Evolutionary conservation across 2,797 vertebrate genomes (phyloP).

Genomic region (Myoxocephalus aenaeus): DNA sequence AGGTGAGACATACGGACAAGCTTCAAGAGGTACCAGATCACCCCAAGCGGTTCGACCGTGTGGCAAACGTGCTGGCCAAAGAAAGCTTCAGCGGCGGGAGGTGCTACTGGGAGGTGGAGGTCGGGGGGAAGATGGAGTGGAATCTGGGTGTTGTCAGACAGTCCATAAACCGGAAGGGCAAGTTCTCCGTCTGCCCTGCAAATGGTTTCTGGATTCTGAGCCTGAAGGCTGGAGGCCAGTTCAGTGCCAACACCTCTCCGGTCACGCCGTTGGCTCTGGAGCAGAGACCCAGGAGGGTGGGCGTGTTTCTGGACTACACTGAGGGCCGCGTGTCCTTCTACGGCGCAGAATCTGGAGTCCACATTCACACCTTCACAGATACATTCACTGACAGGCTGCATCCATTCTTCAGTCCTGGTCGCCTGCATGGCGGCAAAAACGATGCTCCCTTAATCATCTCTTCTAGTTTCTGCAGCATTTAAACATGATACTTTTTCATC

Average conservation of each 20-base stretch:
- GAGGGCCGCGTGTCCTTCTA: conserved; percentile 83
- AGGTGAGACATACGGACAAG: conserved; percentile 80
- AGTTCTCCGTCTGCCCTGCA: conserved; percentile 82
- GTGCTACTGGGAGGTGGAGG: conserved; percentile 88
- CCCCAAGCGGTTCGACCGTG: conserved; percentile 85
- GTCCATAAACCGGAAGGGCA: conserved; percentile 85
- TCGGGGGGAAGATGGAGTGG: conserved; percentile 86
- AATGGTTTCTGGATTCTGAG: conserved; percentile 86
- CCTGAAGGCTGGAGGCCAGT: conserved; percentile 79
- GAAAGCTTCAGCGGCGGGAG: conserved; percentile 81
- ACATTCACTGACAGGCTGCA: conserved; percentile 81
- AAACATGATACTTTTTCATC: conserved; percentile 24
- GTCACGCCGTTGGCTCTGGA: conserved; percentile 67
- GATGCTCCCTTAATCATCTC: conserved; percentile 77
- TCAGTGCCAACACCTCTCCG: conserved; percentile 74
- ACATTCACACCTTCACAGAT: conserved; percentile 84
- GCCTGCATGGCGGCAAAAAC: conserved; percentile 81
- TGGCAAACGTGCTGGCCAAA: conserved; percentile 84
- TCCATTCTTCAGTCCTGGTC: conserved; percentile 84
- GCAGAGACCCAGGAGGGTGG: conserved; percentile 76
- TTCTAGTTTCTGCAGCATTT: conserved; percentile 83
- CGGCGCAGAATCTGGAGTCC: conserved; percentile 79
- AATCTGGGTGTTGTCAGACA: conserved; percentile 82
- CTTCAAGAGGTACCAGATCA: conserved; percentile 81
- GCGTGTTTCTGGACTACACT: conserved; percentile 80